Evolutionary conservation across 2,113 vertebrate genomes (phyloP).

Genomic region (Brachirus orientalis): DNA sequence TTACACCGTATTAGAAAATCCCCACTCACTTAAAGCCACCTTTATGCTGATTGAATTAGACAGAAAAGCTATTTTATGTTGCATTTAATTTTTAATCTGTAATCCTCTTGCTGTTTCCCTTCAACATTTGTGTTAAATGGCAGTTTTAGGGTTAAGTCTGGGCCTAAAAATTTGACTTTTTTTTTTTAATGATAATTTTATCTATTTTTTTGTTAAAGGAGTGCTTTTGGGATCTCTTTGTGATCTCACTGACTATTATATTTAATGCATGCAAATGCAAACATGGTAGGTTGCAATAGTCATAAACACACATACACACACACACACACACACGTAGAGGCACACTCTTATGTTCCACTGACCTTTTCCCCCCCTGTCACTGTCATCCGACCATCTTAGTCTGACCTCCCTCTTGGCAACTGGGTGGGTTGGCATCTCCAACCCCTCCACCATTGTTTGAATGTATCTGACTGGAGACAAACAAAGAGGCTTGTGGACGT

Average conservation of each 20-base stretch:
- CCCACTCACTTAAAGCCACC: slow-evolving; percentile 46
- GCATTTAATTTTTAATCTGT: slow-evolving; percentile 21
- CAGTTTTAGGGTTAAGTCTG: neutral
- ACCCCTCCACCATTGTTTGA: slow-evolving; percentile 86
- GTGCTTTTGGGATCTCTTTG: slow-evolving; percentile 5
- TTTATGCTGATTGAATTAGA: slow-evolving; percentile 36
- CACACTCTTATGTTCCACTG: slow-evolving; percentile 31
- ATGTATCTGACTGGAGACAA: slow-evolving; percentile 84
- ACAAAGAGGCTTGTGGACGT: slow-evolving; percentile 86
- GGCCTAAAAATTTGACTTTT: neutral
- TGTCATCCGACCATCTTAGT: slow-evolving; percentile 57
- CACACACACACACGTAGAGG: slow-evolving; percentile 4
- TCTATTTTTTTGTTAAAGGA: too few species aligned
- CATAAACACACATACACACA: slow-evolving; percentile 10
- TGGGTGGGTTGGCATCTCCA: slow-evolving; percentile 77
- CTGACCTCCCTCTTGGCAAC: slow-evolving; percentile 75
- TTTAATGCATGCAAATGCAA: slow-evolving; percentile 5
- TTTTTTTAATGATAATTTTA: too few species aligned
- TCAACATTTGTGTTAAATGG: neutral
- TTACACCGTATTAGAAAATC: slow-evolving; percentile 50
- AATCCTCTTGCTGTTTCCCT: slow-evolving; percentile 9
- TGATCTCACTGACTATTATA: slow-evolving; percentile 7
- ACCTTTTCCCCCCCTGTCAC: slow-evolving; percentile 56
- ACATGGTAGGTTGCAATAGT: slow-evolving; percentile 33
- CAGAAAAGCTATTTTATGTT: slow-evolving; percentile 36